A percentile compares a stretch with the other conserved stretches of the same genome.
Evolutionary conservation across 2,888 invertebrate species (phyloP).

Genomic region (Agrenia bidenticulata): DNA sequence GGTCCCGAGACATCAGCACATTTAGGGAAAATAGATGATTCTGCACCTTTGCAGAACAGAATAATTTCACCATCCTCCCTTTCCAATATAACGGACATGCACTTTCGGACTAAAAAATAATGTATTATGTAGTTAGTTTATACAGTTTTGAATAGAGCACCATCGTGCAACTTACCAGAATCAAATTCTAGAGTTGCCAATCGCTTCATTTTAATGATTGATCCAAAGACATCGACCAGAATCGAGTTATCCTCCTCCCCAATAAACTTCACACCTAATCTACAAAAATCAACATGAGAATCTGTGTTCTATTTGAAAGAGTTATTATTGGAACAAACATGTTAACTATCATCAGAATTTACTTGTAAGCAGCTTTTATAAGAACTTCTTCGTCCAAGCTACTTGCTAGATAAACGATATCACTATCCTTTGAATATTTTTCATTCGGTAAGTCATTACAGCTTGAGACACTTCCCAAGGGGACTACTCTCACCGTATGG

Average conservation of each 20-base stretch:
- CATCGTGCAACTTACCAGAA: no score
- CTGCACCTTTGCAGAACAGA: conserved; percentile 75
- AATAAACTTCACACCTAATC: conserved; percentile 62
- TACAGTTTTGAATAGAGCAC: no score
- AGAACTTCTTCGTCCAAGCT: conserved; percentile 80
- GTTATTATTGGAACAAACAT: background rate
- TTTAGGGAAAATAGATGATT: conserved; percentile 71
- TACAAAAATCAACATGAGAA: conserved; percentile 43
- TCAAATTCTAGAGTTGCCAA: conserved; percentile 82
- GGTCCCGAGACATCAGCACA: conserved; percentile 55
- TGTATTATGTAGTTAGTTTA: background rate
- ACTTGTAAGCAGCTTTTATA: conserved; percentile 79
- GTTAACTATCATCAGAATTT: conserved; percentile 51
- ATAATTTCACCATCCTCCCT: conserved; percentile 66
- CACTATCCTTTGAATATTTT: conserved; percentile 1
- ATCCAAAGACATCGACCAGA: conserved; percentile 57
- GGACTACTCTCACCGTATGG: conserved; percentile 72
- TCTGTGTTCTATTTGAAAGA: background rate
- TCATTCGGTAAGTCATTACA: background rate
- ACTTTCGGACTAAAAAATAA: conserved; percentile 67
- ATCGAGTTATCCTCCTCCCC: conserved; percentile 57
- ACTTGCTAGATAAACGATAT: conserved; percentile 65
- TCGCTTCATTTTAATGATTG: conserved; percentile 61
- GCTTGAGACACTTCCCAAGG: conserved; percentile 5
- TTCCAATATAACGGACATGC: conserved; percentile 87